These are phyloP conservation scores for Cryptoprocta ferox DNA, from an alignment of 2,797 vertebrate species.

Conservation along the genomic window DNA sequence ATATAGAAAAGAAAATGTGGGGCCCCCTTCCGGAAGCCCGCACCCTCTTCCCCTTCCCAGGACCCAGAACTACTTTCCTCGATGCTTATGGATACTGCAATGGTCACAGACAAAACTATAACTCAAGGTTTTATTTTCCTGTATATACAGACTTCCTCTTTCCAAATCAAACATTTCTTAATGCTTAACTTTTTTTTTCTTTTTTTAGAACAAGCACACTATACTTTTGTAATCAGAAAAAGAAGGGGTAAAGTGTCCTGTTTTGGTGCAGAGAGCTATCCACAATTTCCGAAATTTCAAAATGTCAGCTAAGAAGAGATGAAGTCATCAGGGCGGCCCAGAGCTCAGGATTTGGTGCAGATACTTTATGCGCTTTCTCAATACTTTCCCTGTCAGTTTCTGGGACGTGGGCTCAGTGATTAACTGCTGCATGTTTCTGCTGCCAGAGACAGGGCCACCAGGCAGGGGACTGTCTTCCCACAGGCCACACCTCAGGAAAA, in stretches of 20 bases:
- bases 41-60: neutral
- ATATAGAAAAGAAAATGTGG: neutral
- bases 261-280: neutral
- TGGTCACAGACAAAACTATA: neutral
- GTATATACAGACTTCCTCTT: neutral
- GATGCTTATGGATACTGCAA: neutral
- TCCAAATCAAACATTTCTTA: neutral
- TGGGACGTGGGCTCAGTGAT: neutral
- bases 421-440: neutral
- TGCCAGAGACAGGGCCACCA: neutral
- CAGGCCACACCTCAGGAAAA: neutral
- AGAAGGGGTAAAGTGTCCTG: neutral
- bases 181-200: neutral
- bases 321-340: neutral
- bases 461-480: neutral
- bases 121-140: neutral
- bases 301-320: neutral
- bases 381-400: neutral
- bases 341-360: neutral
- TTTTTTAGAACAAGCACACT: neutral
- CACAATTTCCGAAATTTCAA: neutral
- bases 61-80: neutral
- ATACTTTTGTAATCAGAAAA: neutral
- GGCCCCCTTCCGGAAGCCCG: accelerated
- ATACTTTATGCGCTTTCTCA: neutral